Evolutionary conservation across 2,888 invertebrate species (phyloP).

Genomic region (Aethes cnicana): DNA sequence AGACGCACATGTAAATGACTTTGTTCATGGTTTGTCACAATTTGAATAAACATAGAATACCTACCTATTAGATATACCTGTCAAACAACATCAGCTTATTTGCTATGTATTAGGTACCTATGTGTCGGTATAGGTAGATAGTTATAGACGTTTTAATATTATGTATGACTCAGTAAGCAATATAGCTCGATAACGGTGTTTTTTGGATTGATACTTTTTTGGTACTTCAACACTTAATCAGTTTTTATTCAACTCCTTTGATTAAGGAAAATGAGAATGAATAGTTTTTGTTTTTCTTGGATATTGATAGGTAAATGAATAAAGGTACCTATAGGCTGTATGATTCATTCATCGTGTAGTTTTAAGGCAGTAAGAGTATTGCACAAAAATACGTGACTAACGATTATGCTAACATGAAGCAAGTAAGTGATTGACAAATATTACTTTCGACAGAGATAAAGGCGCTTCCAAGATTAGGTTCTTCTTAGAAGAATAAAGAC

Average conservation of each 20-base stretch:
- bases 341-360: too few species aligned
- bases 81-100: background rate
- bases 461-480: slow-evolving; percentile 53
- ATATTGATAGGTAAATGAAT: too few species aligned
- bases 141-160: slow-evolving; percentile 1
- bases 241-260: too few species aligned
- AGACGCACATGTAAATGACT: slow-evolving; percentile 18
- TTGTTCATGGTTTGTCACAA: slow-evolving; percentile 17
- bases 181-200: slow-evolving; percentile 11
- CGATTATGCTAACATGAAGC: slow-evolving; percentile 14
- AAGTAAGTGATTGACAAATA: slow-evolving; percentile 20
- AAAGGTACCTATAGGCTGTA: too few species aligned
- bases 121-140: too few species aligned
- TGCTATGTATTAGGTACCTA: background rate
- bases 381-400: slow-evolving; percentile 12
- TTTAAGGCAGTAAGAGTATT: background rate
- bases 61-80: slow-evolving; percentile 4
- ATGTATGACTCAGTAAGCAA: slow-evolving; percentile 15
- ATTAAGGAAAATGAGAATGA: background rate
- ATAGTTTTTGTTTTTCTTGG: background rate
- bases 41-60: slow-evolving; percentile 12
- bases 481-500: slow-evolving; percentile 47
- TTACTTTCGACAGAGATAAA: slow-evolving; percentile 49
- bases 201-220: slow-evolving; percentile 6
- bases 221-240: too few species aligned